phyloP scores from a whole-genome alignment of 2,888 invertebrate species.

The Morpho helenor region DNA sequence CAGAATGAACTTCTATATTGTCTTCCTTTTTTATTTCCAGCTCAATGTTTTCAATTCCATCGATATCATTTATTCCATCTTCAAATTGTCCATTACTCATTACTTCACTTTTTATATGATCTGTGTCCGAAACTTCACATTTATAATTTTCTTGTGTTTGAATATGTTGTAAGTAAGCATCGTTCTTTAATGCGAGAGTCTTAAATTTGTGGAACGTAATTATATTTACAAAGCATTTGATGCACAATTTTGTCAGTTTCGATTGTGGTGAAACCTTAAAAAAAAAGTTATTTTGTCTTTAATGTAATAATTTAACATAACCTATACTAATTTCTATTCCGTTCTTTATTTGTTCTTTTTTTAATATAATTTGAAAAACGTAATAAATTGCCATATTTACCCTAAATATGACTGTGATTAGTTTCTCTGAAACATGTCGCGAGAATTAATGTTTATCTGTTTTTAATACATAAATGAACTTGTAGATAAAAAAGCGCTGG shows the following conservation, averaged over 20 bases:
- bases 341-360: no score
- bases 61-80: constrained; percentile 15
- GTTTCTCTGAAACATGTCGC: no score
- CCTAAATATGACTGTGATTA: no score
- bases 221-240: constrained; percentile 52
- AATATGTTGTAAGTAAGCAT: constrained; percentile 41
- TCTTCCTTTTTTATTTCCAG: constrained; percentile 33
- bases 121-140: constrained; percentile 28
- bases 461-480: no score
- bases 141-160: constrained; percentile 27
- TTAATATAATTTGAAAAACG: no score
- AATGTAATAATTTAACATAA: neutral
- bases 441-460: no score
- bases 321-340: neutral
- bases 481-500: no score
- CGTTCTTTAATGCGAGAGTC: constrained; percentile 47
- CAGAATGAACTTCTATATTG: constrained; percentile 37
- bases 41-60: constrained; percentile 17
- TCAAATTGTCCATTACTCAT: constrained; percentile 14
- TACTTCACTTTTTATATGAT: constrained; percentile 26
- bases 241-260: constrained; percentile 50
- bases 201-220: constrained; percentile 55
- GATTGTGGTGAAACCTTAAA: constrained; percentile 44
- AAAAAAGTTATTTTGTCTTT: neutral
- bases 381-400: no score